Percentiles rank a stretch among this genome's conserved stretches.
Conservation (phyloP, 2,797 vertebrate genomes). For the Rostrhamus sociabilis region DNA sequence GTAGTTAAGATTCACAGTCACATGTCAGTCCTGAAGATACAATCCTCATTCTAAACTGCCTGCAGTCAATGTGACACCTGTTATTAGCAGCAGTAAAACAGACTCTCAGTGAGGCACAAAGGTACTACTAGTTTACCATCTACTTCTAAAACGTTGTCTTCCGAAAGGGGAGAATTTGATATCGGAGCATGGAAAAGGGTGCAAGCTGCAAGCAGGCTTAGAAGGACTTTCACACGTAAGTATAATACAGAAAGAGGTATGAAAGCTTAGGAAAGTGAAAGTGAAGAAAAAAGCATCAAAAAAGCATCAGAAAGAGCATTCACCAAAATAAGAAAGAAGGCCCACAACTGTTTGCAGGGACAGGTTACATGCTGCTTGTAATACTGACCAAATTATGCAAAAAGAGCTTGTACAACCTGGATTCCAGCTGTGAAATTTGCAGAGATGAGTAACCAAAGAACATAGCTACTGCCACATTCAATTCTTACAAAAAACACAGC, state of each 20-base stretch:
- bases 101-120: neutral
- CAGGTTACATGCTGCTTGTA: neutral
- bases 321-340: neutral
- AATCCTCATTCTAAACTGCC: neutral
- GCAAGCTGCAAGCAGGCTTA: neutral
- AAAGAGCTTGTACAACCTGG: neutral
- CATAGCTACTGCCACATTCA: neutral
- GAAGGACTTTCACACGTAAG: neutral
- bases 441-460: neutral
- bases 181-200: neutral
- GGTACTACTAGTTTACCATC: neutral
- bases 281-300: neutral
- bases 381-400: neutral
- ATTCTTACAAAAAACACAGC: neutral
- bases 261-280: neutral
- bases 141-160: neutral
- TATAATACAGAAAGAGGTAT: neutral
- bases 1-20: neutral
- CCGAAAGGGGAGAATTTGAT: neutral
- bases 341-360: neutral
- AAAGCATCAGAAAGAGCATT: neutral
- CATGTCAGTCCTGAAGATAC: neutral
- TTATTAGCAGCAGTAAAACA: constrained; percentile 15
- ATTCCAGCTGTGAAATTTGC: neutral
- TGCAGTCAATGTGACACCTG: constrained; percentile 28